Percentiles rank a stretch among this genome's conserved stretches.
These are phyloP conservation scores for Catotricha subobsoleta DNA, from an alignment of 2,888 invertebrate species.

Conservation along the genomic window DNA sequence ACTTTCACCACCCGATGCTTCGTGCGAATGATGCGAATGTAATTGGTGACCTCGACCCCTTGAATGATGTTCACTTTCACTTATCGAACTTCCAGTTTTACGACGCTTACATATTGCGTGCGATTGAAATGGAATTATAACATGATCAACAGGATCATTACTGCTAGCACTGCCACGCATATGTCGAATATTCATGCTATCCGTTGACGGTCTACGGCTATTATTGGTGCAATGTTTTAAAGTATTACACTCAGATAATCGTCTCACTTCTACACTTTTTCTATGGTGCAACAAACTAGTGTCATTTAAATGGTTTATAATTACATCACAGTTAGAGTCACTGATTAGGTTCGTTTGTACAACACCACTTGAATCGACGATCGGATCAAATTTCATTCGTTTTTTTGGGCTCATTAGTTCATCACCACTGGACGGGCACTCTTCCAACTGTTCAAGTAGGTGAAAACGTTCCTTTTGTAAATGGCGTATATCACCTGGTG, in stretches of 20 bases:
- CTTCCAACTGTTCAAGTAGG: constrained; percentile 49
- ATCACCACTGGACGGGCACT: constrained; percentile 52
- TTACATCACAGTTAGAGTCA: constrained; percentile 30
- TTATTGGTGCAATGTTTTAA: constrained; percentile 3
- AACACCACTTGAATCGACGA: constrained; percentile 10
- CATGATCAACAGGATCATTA: constrained; percentile 4
- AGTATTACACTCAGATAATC: constrained; percentile 30
- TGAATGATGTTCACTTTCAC: constrained; percentile 20
- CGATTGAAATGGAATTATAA: constrained; percentile 22
- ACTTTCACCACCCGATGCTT: constrained; percentile 39
- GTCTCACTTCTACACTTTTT: constrained; percentile 32
- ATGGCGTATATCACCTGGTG: constrained; percentile 43
- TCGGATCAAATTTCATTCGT: constrained; percentile 39
- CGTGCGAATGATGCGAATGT: constrained; percentile 33
- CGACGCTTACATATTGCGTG: constrained; percentile 36
- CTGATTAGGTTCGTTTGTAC: constrained; percentile 16
- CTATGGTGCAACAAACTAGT: constrained; percentile 16
- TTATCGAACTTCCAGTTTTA: constrained; percentile 27
- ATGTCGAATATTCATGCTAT: constrained; percentile 18
- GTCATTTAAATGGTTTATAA: constrained; percentile 19
- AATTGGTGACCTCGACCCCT: constrained; percentile 34
- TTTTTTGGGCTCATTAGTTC: constrained; percentile 48
- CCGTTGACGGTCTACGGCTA: constrained; percentile 35
- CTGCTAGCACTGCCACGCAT: neutral
- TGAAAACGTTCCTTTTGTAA: constrained; percentile 52